phyloP scores from a whole-genome alignment of 2,113 vertebrate species.

The Cromileptes altivelis region DNA sequence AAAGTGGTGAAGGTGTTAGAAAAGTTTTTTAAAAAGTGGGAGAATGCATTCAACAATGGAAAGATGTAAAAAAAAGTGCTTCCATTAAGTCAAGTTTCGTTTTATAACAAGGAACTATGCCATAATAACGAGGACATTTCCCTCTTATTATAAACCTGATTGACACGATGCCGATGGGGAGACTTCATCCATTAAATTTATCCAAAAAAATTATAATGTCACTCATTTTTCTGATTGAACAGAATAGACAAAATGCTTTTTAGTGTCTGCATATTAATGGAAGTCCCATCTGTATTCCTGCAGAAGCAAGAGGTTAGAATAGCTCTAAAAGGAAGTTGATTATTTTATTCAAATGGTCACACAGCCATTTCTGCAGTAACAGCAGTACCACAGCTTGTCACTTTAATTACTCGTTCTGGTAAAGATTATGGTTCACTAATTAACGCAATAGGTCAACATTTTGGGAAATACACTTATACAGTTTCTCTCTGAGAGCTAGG shows the following conservation, averaged over 20 bases:
- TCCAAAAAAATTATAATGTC: neutral
- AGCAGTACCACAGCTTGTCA: neutral
- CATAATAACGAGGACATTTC: slow-evolving; percentile 1
- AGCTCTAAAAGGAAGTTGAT: slow-evolving; percentile 6
- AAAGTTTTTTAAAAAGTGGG: neutral
- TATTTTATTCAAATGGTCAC: neutral
- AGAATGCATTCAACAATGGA: neutral
- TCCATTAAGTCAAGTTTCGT: neutral
- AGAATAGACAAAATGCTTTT: neutral
- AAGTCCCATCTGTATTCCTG: neutral
- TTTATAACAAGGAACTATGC: neutral
- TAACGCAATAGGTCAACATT: neutral
- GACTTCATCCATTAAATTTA: neutral
- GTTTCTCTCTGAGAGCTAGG: neutral
- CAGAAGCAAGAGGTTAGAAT: neutral
- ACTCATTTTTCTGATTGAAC: neutral
- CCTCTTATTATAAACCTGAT: slow-evolving; percentile 8
- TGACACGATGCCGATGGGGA: neutral
- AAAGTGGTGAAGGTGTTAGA: neutral
- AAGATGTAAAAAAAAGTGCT: neutral
- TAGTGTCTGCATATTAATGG: slow-evolving; percentile 9
- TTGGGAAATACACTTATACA: neutral
- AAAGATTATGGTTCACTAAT: neutral
- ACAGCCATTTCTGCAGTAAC: neutral
- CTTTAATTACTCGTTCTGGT: slow-evolving; percentile 3